These are phyloP conservation scores for Euproctis similis DNA, from an alignment of 2,888 invertebrate genomes.

Conservation along the genomic window DNA sequence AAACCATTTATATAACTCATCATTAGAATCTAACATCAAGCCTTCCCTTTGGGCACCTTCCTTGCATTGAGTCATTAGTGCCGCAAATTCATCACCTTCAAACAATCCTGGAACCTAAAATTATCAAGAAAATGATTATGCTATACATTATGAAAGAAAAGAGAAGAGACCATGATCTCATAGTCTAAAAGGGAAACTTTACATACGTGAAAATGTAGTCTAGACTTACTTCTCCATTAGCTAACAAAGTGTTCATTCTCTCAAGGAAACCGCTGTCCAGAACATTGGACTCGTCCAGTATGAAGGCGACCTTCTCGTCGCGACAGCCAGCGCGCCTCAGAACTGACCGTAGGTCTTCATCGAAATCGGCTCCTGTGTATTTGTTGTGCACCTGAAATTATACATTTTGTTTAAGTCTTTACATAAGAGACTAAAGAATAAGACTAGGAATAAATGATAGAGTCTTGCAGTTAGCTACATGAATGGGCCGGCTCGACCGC, in stretches of 20 bases:
- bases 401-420: no score
- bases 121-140: no score
- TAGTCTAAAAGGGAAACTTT: no score
- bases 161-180: no score
- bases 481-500: no score
- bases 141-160: no score
- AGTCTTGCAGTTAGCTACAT: no score
- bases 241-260: conserved; percentile 98
- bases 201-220: no score
- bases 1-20: conserved; percentile 98
- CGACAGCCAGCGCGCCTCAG: conserved; percentile 91
- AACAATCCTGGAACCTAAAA: conserved; percentile 88
- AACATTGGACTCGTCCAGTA: conserved; percentile 99
- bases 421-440: no score
- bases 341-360: conserved; percentile 96
- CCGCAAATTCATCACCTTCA: conserved; percentile 98
- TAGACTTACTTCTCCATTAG: conserved; percentile 90
- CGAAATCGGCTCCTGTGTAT: conserved; percentile 98
- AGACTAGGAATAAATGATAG: no score
- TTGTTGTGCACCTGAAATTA: conserved; percentile 94
- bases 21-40: conserved; percentile 97
- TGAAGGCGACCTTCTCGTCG: conserved; percentile 99
- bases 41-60: conserved; percentile 99
- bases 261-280: conserved; percentile 99
- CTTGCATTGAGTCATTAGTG: conserved; percentile 99